A percentile compares a stretch with the other conserved stretches of the same genome.
Evolutionary conservation across 2,797 vertebrate genomes (phyloP).

Genomic region (Esox lucius): DNA sequence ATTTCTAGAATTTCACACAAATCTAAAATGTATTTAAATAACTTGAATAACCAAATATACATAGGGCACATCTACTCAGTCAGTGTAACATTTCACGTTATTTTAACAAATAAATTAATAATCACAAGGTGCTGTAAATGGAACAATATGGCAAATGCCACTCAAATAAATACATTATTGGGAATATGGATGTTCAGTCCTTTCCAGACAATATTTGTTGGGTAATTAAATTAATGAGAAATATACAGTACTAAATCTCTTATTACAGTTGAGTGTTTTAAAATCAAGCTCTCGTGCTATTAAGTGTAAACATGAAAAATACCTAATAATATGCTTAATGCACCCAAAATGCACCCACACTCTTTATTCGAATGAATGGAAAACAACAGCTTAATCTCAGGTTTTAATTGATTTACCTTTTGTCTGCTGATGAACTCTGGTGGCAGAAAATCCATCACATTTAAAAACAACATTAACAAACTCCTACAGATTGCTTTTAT

Average conservation of each 20-base stretch:
- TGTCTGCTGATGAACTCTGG: slow-evolving; percentile 42
- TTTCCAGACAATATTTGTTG: slow-evolving; percentile 33
- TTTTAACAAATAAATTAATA: not conserved
- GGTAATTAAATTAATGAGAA: slow-evolving; percentile 60
- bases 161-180: slow-evolving; percentile 25
- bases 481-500: slow-evolving; percentile 49
- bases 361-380: slow-evolving; percentile 39
- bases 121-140: not conserved
- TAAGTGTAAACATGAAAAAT: slow-evolving; percentile 52
- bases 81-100: not conserved
- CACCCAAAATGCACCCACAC: slow-evolving; percentile 40
- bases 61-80: not conserved
- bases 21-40: not conserved
- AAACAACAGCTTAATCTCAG: slow-evolving; percentile 47
- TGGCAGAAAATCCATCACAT: slow-evolving; percentile 35
- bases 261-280: slow-evolving; percentile 55
- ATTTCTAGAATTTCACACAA: not conserved
- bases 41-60: not conserved
- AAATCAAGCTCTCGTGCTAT: slow-evolving; percentile 42
- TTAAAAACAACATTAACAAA: slow-evolving; percentile 61
- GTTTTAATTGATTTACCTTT: slow-evolving; percentile 71
- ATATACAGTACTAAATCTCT: slow-evolving; percentile 48
- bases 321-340: slow-evolving; percentile 56
- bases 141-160: not conserved
- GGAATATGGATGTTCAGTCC: slow-evolving; percentile 38